Conservation (phyloP, 2,797 vertebrate species). For the Xyrichtys novacula region DNA sequence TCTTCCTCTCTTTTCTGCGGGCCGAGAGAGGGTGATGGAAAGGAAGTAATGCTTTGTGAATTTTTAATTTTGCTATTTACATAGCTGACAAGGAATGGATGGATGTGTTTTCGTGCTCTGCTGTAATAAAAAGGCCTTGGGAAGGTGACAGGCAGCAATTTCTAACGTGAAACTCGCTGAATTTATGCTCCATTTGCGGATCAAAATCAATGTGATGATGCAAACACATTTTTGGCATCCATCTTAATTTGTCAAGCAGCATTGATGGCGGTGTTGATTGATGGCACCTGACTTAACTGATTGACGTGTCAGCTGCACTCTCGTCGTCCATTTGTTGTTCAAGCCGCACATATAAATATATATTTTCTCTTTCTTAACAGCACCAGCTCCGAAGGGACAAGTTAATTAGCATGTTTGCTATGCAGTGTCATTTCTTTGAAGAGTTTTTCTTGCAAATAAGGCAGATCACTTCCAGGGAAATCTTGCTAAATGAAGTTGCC, state of each 20-base stretch:
- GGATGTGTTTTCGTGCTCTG: slow-evolving; percentile 23
- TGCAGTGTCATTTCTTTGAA: slow-evolving; percentile 43
- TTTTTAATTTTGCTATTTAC: slow-evolving; percentile 49
- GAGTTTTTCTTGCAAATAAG: slow-evolving; percentile 44
- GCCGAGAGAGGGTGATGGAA: neutral
- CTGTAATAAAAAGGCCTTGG: slow-evolving; percentile 27
- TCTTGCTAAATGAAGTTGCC: slow-evolving; percentile 53
- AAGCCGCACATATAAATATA: neutral
- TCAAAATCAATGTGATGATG: slow-evolving; percentile 57
- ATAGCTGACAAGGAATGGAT: slow-evolving; percentile 50
- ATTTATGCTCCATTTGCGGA: slow-evolving; percentile 45
- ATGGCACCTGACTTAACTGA: slow-evolving; percentile 63
- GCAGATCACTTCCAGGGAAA: slow-evolving; percentile 37
- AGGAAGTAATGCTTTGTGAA: slow-evolving; percentile 25
- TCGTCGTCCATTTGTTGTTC: slow-evolving; percentile 26
- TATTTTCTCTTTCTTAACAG: neutral
- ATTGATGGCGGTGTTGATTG: slow-evolving; percentile 57
- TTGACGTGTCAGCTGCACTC: slow-evolving; percentile 45
- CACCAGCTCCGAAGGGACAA: neutral
- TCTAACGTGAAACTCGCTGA: slow-evolving; percentile 36
- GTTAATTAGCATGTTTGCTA: slow-evolving; percentile 54
- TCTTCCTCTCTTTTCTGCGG: slow-evolving; percentile 20
- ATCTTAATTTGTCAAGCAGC: slow-evolving; percentile 61
- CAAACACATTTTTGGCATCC: slow-evolving; percentile 48
- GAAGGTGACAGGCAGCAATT: slow-evolving; percentile 45